Conservation (phyloP, 30 jellyfish, hydroid and myxozoan genomes). For the Morbakka virulenta region DNA sequence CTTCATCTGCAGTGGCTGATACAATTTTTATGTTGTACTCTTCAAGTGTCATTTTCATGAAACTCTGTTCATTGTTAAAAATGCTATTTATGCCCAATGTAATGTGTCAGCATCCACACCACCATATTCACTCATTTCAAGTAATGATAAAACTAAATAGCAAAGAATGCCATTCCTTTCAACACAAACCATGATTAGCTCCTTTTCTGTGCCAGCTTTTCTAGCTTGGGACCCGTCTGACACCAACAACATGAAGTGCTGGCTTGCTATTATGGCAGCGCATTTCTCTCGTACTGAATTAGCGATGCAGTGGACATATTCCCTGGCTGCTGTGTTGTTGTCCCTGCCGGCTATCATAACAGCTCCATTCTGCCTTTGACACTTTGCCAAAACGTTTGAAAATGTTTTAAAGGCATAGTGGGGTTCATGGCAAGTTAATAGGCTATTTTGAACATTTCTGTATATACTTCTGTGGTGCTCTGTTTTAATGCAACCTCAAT, state of each 20-base stretch:
- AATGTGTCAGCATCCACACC: too few relatives aligned
- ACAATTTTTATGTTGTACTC: neutral
- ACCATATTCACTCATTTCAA: too few relatives aligned
- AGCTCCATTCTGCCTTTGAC: conserved; percentile 61
- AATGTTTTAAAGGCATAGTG: conserved; percentile 52
- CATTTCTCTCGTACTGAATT: conserved; percentile 13
- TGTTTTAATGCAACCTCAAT: conserved; percentile 10
- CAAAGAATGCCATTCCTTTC: conserved; percentile 54
- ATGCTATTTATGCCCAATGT: too few relatives aligned
- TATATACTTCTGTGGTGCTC: conserved; percentile 42
- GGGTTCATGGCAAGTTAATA: conserved; percentile 44
- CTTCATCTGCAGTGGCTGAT: conserved; percentile 28
- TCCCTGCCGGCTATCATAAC: conserved; percentile 40
- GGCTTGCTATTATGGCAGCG: conserved; percentile 24
- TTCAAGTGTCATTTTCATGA: neutral
- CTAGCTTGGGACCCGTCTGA: conserved; percentile 63
- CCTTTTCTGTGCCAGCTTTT: conserved; percentile 45
- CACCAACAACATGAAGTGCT: conserved; percentile 13
- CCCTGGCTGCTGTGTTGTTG: conserved; percentile 45
- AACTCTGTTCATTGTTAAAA: too few relatives aligned
- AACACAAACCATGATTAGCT: conserved; percentile 29
- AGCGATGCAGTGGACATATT: conserved; percentile 33
- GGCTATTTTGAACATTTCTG: conserved; percentile 39
- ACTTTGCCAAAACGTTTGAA: conserved; percentile 44
- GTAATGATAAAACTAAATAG: conserved; percentile 32